A percentile compares a stretch with the other conserved stretches of the same genome.
Conservation (phyloP, 2,888 invertebrate genomes). For the Noctua pronuba region DNA sequence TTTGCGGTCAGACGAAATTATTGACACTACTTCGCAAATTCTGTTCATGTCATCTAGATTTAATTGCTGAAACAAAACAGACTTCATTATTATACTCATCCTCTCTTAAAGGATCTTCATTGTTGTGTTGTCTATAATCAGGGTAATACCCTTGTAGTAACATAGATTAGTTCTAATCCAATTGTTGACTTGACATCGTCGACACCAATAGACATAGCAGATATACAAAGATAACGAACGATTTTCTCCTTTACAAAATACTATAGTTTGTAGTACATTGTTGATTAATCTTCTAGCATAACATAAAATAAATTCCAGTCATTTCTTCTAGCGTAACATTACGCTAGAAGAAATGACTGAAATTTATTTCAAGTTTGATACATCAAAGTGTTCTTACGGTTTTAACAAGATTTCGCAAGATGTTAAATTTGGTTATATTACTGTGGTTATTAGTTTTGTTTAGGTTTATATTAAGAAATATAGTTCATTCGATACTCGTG, state of each 20-base stretch:
- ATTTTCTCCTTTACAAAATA: constrained; percentile 36
- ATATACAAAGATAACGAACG: constrained; percentile 40
- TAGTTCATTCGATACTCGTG: constrained; percentile 8
- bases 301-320: no score
- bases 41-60: constrained; percentile 10
- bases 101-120: constrained; percentile 4
- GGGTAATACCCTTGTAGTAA: constrained; percentile 42
- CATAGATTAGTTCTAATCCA: constrained; percentile 50
- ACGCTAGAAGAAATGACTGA: background rate
- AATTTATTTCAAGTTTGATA: constrained; percentile 24
- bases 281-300: constrained; percentile 29
- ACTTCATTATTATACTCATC: background rate
- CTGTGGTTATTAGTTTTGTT: constrained; percentile 15
- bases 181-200: constrained; percentile 40
- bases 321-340: no score
- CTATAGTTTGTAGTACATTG: background rate
- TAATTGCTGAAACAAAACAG: constrained; percentile 17
- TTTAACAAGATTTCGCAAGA: constrained; percentile 1
- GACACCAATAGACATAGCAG: constrained; percentile 25
- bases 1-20: constrained; percentile 48
- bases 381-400: background rate
- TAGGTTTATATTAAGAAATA: constrained; percentile 3
- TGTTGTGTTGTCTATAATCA: constrained; percentile 43
- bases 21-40: constrained; percentile 26
- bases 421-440: constrained; percentile 17